A percentile compares a stretch with the other conserved stretches of the same genome.
These are phyloP conservation scores for Drosophila sp. DNA, from an alignment of 1,140 invertebrate genomes.

Conservation along the genomic window DNA sequence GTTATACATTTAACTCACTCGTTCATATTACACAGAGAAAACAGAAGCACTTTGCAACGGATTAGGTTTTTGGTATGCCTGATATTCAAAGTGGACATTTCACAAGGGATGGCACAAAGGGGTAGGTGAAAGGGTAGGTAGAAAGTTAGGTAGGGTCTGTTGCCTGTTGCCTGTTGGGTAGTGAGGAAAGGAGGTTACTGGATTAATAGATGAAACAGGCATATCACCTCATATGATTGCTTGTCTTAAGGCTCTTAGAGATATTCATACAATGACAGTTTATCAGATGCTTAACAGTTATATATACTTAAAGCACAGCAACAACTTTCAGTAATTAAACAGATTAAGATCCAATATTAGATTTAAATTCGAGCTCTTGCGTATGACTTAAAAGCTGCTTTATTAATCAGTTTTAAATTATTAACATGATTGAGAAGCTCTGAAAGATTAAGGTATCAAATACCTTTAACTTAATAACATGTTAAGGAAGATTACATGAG, in stretches of 20 bases:
- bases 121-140: background rate
- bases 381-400: background rate
- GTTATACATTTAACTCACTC: conserved; percentile 64
- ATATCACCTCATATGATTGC: conserved; percentile 3
- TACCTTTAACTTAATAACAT: background rate
- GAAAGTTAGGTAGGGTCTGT: background rate
- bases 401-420: background rate
- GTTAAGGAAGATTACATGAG: background rate
- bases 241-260: conserved; percentile 12
- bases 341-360: background rate
- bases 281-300: background rate
- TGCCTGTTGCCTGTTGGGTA: conserved; percentile 8
- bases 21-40: conserved; percentile 56
- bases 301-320: background rate
- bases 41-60: conserved; percentile 70
- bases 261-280: background rate
- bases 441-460: background rate
- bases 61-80: conserved; percentile 61
- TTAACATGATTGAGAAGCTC: background rate
- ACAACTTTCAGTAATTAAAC: conserved; percentile 8
- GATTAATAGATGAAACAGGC: conserved; percentile 55
- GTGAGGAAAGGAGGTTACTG: conserved; percentile 45
- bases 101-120: no score
- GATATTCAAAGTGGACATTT: conserved; percentile 17
- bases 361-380: background rate